Percentiles rank a stretch among this genome's conserved stretches.
Evolutionary conservation across 2,797 vertebrate genomes (phyloP).

Genomic region (Picus viridis): DNA sequence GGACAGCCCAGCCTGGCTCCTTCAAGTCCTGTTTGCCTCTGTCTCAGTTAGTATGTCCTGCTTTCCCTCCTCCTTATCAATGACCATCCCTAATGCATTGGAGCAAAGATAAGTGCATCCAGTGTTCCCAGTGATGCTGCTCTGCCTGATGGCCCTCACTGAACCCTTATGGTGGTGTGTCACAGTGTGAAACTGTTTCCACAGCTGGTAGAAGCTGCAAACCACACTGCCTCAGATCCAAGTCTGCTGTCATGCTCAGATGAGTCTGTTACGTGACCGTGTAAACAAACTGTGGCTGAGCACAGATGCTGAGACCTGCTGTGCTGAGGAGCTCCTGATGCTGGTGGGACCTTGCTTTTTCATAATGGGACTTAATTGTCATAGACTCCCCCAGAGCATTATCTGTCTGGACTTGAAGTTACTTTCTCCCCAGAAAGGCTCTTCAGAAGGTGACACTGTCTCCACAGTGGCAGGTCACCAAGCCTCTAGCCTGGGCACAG

Average conservation of each 20-base stretch:
- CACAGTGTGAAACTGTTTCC: background rate
- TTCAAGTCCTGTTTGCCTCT: background rate
- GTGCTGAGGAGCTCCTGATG: background rate
- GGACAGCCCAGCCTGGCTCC: background rate
- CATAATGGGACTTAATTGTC: background rate
- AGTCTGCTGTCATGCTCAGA: accelerated
- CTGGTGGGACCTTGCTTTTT: background rate
- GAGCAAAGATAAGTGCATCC: background rate
- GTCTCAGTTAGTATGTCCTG: background rate
- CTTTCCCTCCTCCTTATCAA: background rate
- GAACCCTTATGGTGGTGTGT: background rate
- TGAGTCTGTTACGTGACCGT: accelerated
- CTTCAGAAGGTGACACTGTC: background rate
- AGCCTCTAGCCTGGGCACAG: background rate
- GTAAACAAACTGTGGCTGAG: accelerated
- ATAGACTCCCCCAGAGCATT: background rate
- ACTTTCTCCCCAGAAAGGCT: background rate
- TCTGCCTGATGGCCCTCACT: accelerated
- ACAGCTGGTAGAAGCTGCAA: background rate
- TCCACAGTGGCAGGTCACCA: background rate
- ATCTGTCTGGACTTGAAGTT: background rate
- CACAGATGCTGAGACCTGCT: background rate
- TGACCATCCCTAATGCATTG: accelerated
- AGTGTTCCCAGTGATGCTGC: background rate
- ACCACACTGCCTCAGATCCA: background rate